Conservation (phyloP, 2,113 vertebrate species). For the Neomonachus schauinslandi region DNA sequence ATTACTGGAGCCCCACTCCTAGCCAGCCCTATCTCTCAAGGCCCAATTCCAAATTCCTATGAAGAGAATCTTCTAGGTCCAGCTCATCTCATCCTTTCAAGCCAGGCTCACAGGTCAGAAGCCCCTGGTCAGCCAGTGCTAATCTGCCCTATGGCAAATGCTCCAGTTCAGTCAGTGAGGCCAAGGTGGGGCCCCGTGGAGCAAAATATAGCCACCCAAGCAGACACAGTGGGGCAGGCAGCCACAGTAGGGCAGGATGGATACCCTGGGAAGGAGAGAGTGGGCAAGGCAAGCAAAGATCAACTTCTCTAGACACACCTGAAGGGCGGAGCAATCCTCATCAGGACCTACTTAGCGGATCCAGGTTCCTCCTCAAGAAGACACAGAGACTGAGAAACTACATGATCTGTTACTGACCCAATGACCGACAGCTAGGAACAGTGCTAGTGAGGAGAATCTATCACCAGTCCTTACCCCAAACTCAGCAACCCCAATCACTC, state of each 20-base stretch:
- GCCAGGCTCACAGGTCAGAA: neutral
- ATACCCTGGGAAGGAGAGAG: neutral
- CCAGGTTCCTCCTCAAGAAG: neutral
- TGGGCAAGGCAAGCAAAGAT: neutral
- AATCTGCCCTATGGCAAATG: neutral
- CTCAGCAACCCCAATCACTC: too few relatives aligned
- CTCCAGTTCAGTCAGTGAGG: neutral
- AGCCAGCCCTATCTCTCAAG: neutral
- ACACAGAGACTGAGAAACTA: neutral
- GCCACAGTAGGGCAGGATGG: neutral
- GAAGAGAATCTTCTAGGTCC: neutral
- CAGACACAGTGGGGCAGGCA: neutral
- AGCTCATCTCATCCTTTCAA: neutral
- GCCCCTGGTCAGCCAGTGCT: too few relatives aligned
- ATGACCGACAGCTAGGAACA: fast-evolving
- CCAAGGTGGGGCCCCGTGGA: neutral
- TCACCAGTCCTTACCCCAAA: neutral
- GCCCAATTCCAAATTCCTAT: neutral
- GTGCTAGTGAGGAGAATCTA: neutral
- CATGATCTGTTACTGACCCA: too few relatives aligned
- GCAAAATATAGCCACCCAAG: neutral
- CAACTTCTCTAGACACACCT: neutral
- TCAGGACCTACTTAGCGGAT: neutral
- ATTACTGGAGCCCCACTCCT: neutral
- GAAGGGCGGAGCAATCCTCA: fast-evolving